A percentile compares a stretch with the other conserved stretches of the same genome.
Evolutionary conservation across 2,113 vertebrate genomes (phyloP).

Genomic region (Garra rufa): DNA sequence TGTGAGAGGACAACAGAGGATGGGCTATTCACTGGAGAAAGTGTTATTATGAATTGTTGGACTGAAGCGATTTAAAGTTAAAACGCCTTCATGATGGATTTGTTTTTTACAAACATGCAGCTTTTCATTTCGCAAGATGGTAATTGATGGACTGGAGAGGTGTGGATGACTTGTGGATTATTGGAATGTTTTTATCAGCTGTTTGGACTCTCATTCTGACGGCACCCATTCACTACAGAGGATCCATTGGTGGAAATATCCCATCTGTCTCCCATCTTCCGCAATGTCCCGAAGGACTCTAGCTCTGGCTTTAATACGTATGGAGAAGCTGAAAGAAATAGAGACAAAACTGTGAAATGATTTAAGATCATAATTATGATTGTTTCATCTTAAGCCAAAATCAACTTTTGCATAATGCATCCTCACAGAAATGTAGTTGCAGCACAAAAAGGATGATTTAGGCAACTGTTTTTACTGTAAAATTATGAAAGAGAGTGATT

Average conservation of each 20-base stretch:
- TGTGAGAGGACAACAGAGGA: neutral
- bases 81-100: no score
- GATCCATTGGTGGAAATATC: no score
- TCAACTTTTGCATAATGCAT: fast-evolving
- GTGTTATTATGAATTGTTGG: neutral
- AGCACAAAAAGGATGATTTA: neutral
- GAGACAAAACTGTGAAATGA: neutral
- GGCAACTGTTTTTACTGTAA: neutral
- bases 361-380: neutral
- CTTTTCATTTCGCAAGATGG: no score
- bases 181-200: no score
- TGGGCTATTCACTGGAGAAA: neutral
- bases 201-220: no score
- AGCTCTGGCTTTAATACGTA: neutral
- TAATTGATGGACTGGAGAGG: no score
- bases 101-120: no score
- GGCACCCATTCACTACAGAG: no score
- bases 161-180: no score
- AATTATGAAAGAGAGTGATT: neutral
- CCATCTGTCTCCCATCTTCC: constrained; percentile 34
- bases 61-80: no score
- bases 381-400: neutral
- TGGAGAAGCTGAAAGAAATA: neutral
- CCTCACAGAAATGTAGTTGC: no score
- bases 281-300: constrained; percentile 43